A percentile compares a stretch with the other conserved stretches of the same genome.
These are phyloP conservation scores for Platichthys stellatus DNA, from an alignment of 2,113 vertebrate species.

Conservation along the genomic window DNA sequence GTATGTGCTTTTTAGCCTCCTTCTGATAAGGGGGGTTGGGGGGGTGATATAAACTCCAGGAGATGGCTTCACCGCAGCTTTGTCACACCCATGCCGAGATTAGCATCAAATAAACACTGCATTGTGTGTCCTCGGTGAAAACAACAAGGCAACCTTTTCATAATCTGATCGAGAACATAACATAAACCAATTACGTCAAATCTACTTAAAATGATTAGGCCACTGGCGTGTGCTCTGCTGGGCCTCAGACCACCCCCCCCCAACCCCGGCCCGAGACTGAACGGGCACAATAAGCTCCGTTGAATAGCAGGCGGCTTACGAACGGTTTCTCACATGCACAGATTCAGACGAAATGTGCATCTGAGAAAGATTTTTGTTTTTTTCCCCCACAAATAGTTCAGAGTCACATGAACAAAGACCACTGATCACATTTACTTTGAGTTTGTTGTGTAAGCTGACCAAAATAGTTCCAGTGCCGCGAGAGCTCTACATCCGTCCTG, in stretches of 20 bases:
- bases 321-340: conserved; percentile 37
- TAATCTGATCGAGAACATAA: conserved; percentile 80
- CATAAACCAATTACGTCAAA: conserved; percentile 80
- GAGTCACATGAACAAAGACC: neutral
- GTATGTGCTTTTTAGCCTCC: conserved; percentile 4
- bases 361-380: conserved; percentile 11
- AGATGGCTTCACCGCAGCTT: conserved; percentile 43
- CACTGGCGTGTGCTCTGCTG: conserved; percentile 54
- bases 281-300: conserved; percentile 46
- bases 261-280: conserved; percentile 41
- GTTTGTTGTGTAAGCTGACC: conserved; percentile 17
- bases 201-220: conserved; percentile 82
- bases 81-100: conserved; percentile 65
- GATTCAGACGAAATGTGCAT: conserved; percentile 37
- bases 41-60: conserved; percentile 4
- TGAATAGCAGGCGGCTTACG: conserved; percentile 51
- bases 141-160: conserved; percentile 76
- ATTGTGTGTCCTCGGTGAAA: conserved; percentile 73
- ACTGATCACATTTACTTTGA: neutral
- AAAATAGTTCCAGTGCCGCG: neutral
- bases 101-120: conserved; percentile 75
- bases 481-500: conserved; percentile 2
- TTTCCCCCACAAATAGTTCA: conserved; percentile 3
- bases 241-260: conserved; percentile 56
- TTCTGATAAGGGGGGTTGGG: neutral